These are phyloP conservation scores for Phodopus roborovskii DNA, from an alignment of 2,113 vertebrate species.

Conservation along the genomic window DNA sequence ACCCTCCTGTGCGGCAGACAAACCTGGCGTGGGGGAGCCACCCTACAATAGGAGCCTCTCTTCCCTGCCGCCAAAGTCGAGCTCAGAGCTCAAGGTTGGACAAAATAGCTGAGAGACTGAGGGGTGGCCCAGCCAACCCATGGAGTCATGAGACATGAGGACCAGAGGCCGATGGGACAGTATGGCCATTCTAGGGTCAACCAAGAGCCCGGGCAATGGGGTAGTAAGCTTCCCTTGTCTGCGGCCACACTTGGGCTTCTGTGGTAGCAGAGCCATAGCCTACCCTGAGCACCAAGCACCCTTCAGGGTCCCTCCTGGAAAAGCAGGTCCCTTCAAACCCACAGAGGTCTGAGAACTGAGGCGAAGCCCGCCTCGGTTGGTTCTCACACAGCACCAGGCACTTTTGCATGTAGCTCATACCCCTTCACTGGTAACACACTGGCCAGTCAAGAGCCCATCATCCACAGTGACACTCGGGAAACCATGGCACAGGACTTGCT, in stretches of 20 bases:
- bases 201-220: neutral
- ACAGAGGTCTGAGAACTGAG: neutral
- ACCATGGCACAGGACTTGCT: accelerated
- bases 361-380: neutral
- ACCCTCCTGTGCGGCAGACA: neutral
- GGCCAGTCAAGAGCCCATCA: neutral
- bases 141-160: neutral
- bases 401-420: accelerated
- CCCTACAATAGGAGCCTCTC: neutral
- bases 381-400: accelerated
- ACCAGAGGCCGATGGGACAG: neutral
- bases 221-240: too few relatives aligned
- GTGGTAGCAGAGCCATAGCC: neutral
- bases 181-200: accelerated
- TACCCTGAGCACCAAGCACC: neutral
- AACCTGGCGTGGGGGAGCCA: neutral
- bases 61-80: neutral
- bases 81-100: neutral
- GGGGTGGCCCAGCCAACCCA: neutral
- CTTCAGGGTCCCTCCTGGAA: accelerated
- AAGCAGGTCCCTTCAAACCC: neutral
- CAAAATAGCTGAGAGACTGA: neutral
- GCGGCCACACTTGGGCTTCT: accelerated
- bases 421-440: accelerated
- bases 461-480: neutral